Evolutionary conservation across 2,888 invertebrate species (phyloP).

Genomic region (Drosophila mettleri): DNA sequence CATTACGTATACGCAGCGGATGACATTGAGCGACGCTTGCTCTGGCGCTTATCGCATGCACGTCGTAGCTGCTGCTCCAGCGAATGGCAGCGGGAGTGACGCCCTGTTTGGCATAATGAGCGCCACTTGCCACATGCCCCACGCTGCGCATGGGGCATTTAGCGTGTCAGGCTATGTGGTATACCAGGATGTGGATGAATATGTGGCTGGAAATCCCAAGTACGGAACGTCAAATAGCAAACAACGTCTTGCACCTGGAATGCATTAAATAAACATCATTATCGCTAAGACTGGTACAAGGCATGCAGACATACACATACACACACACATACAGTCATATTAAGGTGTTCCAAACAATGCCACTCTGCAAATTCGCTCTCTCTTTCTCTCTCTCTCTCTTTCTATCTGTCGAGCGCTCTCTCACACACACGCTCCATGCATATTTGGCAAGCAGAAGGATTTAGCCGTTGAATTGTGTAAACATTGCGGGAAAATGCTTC

Average conservation of each 20-base stretch:
- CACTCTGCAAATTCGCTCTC: constrained; percentile 49
- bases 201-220: constrained; percentile 60
- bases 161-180: constrained; percentile 1
- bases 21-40: constrained; percentile 64
- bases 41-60: constrained; percentile 70
- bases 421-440: constrained; percentile 25
- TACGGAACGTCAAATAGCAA: constrained; percentile 72
- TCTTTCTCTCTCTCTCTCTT: background rate
- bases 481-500: constrained; percentile 50
- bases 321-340: constrained; percentile 8
- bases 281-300: constrained; percentile 69
- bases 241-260: constrained; percentile 78
- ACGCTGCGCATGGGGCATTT: background rate
- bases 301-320: constrained; percentile 16
- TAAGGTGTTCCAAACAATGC: constrained; percentile 51
- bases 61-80: constrained; percentile 70
- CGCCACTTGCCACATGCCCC: background rate
- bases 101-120: constrained; percentile 74
- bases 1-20: constrained; percentile 74
- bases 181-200: constrained; percentile 22
- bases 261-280: constrained; percentile 81
- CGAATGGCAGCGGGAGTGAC: constrained; percentile 53
- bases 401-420: no score
- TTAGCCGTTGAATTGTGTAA: constrained; percentile 70
- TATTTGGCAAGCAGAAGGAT: constrained; percentile 76